Conservation (phyloP, 2,888 invertebrate species). For the Malachius bipustulatus region DNA sequence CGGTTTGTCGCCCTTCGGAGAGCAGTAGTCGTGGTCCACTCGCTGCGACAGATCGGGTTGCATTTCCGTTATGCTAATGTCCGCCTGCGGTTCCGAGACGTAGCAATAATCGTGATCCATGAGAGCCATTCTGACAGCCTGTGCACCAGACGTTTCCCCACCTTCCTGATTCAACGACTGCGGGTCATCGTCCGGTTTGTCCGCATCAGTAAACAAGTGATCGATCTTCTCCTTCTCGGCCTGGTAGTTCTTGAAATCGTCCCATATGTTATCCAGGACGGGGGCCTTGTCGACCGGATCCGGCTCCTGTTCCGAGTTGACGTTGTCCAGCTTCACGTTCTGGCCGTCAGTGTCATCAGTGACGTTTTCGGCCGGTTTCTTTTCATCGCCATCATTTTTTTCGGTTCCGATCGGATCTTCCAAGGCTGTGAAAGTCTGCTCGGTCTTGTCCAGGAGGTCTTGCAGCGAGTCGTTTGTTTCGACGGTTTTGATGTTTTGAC, state of each 20-base stretch:
- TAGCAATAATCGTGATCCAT: conserved; percentile 67
- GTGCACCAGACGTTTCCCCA: conserved; percentile 9
- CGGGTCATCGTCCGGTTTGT: conserved; percentile 14
- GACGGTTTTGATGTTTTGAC: conserved; percentile 23
- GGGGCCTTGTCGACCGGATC: conserved; percentile 42
- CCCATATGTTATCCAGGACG: conserved; percentile 61
- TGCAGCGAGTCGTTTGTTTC: conserved; percentile 23
- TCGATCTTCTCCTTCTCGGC: conserved; percentile 51
- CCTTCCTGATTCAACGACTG: conserved; percentile 21
- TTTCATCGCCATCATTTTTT: conserved; percentile 11
- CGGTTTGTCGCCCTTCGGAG: conserved; percentile 17
- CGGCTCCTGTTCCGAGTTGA: conserved; percentile 2
- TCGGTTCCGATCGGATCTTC: conserved; percentile 11
- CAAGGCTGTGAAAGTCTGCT: conserved; percentile 8
- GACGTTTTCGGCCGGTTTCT: neutral
- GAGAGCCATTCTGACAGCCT: conserved; percentile 30
- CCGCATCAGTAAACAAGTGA: conserved; percentile 22
- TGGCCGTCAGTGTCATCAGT: neutral
- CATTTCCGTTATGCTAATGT: conserved; percentile 28
- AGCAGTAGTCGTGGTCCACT: conserved; percentile 38
- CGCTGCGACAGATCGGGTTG: conserved; percentile 33
- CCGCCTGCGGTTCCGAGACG: conserved; percentile 26
- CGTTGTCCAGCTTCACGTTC: conserved; percentile 3
- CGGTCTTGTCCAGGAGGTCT: conserved; percentile 15
- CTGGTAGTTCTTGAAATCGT: conserved; percentile 63